Percentiles rank a stretch among this genome's conserved stretches.
Conservation (phyloP, 2,797 vertebrate species). For the Amblyraja radiata region DNA sequence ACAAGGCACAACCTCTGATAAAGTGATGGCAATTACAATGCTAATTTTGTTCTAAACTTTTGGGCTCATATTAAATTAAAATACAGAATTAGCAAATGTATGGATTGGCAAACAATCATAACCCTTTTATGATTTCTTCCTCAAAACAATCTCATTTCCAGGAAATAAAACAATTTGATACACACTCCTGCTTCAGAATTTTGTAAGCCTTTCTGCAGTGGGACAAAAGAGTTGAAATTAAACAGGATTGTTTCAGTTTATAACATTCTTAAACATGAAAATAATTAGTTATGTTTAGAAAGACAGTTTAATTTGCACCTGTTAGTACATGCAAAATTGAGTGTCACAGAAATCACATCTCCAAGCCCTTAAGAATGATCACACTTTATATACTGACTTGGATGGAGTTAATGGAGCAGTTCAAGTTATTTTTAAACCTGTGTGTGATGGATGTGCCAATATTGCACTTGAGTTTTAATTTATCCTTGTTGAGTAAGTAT, state of each 20-base stretch:
- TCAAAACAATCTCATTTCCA: neutral
- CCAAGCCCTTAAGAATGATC: slow-evolving; percentile 23
- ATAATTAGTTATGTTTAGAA: slow-evolving; percentile 27
- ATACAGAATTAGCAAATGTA: neutral
- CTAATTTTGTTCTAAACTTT: neutral
- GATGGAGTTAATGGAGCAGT: slow-evolving; percentile 21
- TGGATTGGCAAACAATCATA: neutral
- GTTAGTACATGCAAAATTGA: slow-evolving; percentile 29
- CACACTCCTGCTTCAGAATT: slow-evolving; percentile 23
- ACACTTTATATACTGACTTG: slow-evolving; percentile 8
- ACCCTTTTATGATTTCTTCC: no score
- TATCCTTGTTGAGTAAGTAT: neutral
- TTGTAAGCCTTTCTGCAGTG: neutral
- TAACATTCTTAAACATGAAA: neutral
- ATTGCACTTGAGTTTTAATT: neutral
- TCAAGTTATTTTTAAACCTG: slow-evolving; percentile 27
- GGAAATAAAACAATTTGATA: neutral
- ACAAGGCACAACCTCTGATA: neutral
- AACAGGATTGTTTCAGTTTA: neutral
- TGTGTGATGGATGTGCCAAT: neutral
- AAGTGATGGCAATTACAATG: slow-evolving; percentile 3
- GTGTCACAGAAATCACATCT: slow-evolving; percentile 16
- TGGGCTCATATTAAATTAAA: neutral
- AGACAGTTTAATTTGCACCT: slow-evolving; percentile 21
- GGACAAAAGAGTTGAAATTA: neutral